Conservation (phyloP, 2,888 invertebrate genomes). For the Megalurothrips usitatus region DNA sequence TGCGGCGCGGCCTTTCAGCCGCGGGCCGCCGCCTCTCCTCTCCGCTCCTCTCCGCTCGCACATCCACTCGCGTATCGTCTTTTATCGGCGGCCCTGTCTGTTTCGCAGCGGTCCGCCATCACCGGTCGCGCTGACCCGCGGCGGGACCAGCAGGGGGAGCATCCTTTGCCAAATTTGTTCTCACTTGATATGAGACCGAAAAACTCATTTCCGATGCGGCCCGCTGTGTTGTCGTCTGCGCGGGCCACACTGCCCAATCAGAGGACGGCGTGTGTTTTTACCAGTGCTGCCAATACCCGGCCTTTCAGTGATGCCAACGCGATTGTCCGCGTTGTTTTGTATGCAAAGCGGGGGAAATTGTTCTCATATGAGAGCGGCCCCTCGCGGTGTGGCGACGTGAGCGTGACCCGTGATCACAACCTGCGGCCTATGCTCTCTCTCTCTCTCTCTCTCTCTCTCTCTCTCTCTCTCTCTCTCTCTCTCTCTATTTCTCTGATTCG, state of each 20-base stretch:
- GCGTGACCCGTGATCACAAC: neutral
- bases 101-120: no score
- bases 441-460: no score
- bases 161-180: conserved; percentile 20
- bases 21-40: neutral
- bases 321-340: conserved; percentile 2
- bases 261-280: neutral
- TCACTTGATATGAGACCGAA: conserved; percentile 23
- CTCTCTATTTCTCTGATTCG: no score
- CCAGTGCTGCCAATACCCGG: conserved; percentile 18
- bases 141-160: neutral
- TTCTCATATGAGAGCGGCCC: neutral
- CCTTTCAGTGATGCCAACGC: conserved; percentile 1
- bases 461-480: no score
- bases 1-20: neutral
- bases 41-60: neutral
- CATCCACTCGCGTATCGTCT: neutral
- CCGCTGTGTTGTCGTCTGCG: neutral
- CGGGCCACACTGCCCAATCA: neutral
- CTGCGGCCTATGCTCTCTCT: no score
- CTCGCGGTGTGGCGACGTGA: neutral
- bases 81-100: neutral
- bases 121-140: no score
- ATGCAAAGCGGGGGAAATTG: neutral
- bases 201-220: conserved; percentile 10